Evolutionary conservation across 1,140 invertebrate species (phyloP).

Genomic region (Hylaeus volcanicus): DNA sequence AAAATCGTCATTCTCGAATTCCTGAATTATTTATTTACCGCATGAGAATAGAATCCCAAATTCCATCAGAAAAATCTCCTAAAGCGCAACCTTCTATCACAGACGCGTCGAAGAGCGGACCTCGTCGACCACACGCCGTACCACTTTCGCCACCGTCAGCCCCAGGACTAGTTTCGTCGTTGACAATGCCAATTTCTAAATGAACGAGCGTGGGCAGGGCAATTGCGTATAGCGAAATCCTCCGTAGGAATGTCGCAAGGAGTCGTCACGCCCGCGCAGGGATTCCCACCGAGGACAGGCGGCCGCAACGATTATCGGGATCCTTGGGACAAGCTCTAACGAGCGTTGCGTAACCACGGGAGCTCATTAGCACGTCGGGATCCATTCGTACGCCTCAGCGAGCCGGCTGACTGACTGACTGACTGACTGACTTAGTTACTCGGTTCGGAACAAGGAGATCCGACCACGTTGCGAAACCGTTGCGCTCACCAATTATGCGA

Average conservation of each 20-base stretch:
- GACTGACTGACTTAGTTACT: conserved; percentile 61
- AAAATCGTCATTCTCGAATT: too few relatives aligned
- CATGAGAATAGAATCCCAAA: too few relatives aligned
- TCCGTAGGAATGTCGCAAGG: conserved; percentile 31
- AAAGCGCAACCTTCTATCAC: too few relatives aligned
- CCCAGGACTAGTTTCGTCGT: neutral
- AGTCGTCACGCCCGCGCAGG: conserved; percentile 35
- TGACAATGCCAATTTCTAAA: conserved; percentile 12
- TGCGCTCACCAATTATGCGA: conserved; percentile 57
- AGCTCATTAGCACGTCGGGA: conserved; percentile 54
- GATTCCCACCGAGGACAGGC: conserved; percentile 32
- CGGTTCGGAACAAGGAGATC: conserved; percentile 11
- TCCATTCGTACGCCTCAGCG: conserved; percentile 65
- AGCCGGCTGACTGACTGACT: conserved; percentile 58
- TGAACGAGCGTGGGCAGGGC: conserved; percentile 2
- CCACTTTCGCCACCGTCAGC: conserved; percentile 1
- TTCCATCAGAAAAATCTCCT: too few relatives aligned
- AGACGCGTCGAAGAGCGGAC: neutral
- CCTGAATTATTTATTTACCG: too few relatives aligned
- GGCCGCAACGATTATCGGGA: conserved; percentile 2
- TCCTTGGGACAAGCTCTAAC: conserved; percentile 43
- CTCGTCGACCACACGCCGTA: neutral
- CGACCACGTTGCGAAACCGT: conserved; percentile 60
- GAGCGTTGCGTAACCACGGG: conserved; percentile 51
- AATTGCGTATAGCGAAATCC: conserved; percentile 27